Evolutionary conservation across 1,140 invertebrate species (phyloP), one percentile per base, ranked within the genome.

Genomic region (Belonocnema kinseyi): DNA sequence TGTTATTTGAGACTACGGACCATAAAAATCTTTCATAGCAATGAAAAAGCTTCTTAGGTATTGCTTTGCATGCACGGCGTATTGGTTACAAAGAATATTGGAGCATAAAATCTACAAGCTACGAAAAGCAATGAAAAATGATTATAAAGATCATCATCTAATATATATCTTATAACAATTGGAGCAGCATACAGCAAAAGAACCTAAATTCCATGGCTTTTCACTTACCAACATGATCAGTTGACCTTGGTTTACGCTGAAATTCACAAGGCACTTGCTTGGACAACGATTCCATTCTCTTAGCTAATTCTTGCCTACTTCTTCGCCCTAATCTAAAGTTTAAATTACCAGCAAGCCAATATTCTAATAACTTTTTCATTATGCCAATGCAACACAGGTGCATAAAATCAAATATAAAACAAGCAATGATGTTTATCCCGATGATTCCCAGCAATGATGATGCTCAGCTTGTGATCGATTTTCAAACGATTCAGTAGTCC

Each of bases 121-220:
- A 72, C 19, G 53, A 74, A 72, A 1, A 81, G 26, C 19, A 81
- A 53, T 19, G 82, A 52, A 54, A 84, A 81, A 77, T 84, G 76
- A 46, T 58, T 26, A 26, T 26, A 26, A 26, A 26, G 21, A 26
- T 26, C 21, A 26, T 26, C 21, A 3, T 26, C 73, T 50, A 84
- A 54, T 58, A 76, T 73, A 72, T 56, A 53, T 77, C 81, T 82
- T 26, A 82, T 77, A 54, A 77, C 73, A 16, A 82, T 21, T 12
- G 75, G 53, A 13, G 78, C 79, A 50, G 33, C 56, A 71, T 84
- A 84, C 0, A 33, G 26, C 3, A 26, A 26, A 26, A 26, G 1
- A 26, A 26, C 21, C 21, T 26, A 26, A 26, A 26, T 26, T 26
- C 21, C 21, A 3, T 26, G 21, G 21, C 21, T 26, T 26, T 26